These are phyloP conservation scores for Drosophila multiciliata DNA, from an alignment of 2,888 invertebrate species.

Conservation along the genomic window DNA sequence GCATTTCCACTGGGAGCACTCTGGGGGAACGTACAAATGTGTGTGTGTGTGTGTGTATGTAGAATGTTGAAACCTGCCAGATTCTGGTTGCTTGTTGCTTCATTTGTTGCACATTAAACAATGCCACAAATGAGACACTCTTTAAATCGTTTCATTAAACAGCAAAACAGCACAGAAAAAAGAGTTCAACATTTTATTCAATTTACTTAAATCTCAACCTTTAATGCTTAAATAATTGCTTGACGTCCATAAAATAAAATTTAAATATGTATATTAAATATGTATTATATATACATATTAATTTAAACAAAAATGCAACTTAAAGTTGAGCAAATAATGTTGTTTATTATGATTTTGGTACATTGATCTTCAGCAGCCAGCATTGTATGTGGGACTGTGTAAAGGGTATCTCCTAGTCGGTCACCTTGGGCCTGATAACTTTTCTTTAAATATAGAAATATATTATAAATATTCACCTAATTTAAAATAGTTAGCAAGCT, in stretches of 20 bases:
- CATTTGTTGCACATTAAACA: constrained; percentile 71
- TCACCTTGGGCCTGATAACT: neutral
- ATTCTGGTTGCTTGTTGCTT: constrained; percentile 64
- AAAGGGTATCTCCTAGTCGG: neutral
- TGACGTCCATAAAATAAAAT: neutral
- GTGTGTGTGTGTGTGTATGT: constrained; percentile 5
- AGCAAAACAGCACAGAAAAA: too few relatives aligned
- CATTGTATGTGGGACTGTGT: neutral
- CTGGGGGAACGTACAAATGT: neutral
- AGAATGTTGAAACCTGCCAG: constrained; percentile 2
- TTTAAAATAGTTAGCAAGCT: neutral
- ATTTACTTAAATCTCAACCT: neutral
- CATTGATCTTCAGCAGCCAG: neutral
- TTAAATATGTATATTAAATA: too few relatives aligned
- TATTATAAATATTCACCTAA: neutral
- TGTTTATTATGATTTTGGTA: neutral
- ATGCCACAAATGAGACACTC: constrained; percentile 55
- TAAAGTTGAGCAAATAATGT: neutral
- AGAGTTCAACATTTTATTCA: neutral
- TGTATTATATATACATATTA: neutral
- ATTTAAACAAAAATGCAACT: neutral
- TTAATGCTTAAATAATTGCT: neutral
- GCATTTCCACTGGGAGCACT: constrained; percentile 60
- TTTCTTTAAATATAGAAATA: neutral
- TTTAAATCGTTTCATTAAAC: constrained; percentile 32